These are phyloP conservation scores for Falco peregrinus DNA, from an alignment of 2,797 vertebrate genomes.

Conservation along the genomic window DNA sequence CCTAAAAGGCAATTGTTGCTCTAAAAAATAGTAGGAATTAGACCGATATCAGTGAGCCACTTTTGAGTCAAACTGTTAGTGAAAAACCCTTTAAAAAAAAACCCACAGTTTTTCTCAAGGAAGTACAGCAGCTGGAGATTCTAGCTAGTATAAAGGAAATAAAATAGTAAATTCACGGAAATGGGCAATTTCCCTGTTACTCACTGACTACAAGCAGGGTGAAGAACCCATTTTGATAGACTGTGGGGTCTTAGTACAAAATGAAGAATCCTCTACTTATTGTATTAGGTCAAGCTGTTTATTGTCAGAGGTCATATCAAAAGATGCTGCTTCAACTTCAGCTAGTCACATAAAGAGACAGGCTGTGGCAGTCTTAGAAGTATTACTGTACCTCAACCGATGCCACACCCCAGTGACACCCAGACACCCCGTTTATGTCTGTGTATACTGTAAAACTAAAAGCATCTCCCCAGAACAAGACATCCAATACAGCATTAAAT, in stretches of 20 bases:
- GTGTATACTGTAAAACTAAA: not conserved
- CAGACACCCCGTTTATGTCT: not conserved
- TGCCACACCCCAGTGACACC: not conserved
- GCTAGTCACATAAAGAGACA: not conserved
- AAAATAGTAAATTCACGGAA: not conserved
- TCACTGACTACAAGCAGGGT: not conserved
- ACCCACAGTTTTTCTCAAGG: not conserved
- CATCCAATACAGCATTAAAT: not conserved
- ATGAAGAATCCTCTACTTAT: not conserved
- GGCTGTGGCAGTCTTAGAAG: not conserved
- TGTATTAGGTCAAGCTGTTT: not conserved
- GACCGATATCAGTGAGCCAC: not conserved
- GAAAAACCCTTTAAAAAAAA: not conserved
- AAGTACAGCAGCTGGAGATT: not conserved
- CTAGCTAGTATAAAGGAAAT: not conserved
- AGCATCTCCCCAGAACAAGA: not conserved
- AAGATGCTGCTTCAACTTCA: not conserved
- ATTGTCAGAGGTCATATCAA: not conserved
- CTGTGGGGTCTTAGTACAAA: not conserved
- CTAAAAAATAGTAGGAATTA: not conserved
- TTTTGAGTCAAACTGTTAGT: not conserved
- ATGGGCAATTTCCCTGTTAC: not conserved
- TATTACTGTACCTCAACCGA: not conserved
- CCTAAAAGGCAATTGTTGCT: not conserved
- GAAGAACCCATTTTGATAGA: not conserved